These are phyloP conservation scores for Euproctis similis DNA, from an alignment of 2,888 invertebrate species.

Conservation along the genomic window DNA sequence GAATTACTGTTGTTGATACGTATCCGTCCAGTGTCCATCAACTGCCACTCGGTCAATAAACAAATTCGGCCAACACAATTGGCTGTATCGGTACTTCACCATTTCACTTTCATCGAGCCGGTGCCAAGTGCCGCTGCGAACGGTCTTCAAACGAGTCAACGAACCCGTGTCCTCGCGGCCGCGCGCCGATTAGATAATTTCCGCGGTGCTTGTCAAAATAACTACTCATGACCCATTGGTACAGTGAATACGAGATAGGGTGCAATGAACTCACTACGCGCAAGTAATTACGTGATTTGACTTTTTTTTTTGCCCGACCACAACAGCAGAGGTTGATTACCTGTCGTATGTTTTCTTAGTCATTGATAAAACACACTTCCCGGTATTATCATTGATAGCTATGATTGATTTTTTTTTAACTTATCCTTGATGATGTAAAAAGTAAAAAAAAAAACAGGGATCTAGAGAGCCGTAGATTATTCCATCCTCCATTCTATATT, in stretches of 20 bases:
- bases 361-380: no score
- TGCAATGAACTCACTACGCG: slow-evolving; percentile 55
- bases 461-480: no score
- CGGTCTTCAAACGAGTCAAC: slow-evolving; percentile 57
- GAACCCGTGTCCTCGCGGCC: slow-evolving; percentile 67
- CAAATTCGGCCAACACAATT: slow-evolving; percentile 47
- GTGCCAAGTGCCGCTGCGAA: slow-evolving; percentile 41
- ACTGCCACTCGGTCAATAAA: slow-evolving; percentile 30
- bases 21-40: slow-evolving; percentile 2
- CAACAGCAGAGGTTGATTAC: no score
- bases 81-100: slow-evolving; percentile 44
- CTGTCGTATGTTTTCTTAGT: no score
- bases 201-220: slow-evolving; percentile 73
- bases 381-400: no score
- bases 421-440: no score
- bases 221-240: slow-evolving; percentile 74
- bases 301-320: slow-evolving; percentile 19
- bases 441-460: no score
- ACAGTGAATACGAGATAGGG: slow-evolving; percentile 65
- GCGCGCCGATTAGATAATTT: slow-evolving; percentile 76
- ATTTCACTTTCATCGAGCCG: slow-evolving; percentile 68
- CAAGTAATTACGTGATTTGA: slow-evolving; percentile 44
- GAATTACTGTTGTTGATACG: no score
- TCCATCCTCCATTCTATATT: no score
- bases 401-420: no score